Percentiles rank a stretch among this genome's conserved stretches.
Evolutionary conservation across 2,888 invertebrate genomes (phyloP).

Genomic region (Temnothorax ravouxi): DNA sequence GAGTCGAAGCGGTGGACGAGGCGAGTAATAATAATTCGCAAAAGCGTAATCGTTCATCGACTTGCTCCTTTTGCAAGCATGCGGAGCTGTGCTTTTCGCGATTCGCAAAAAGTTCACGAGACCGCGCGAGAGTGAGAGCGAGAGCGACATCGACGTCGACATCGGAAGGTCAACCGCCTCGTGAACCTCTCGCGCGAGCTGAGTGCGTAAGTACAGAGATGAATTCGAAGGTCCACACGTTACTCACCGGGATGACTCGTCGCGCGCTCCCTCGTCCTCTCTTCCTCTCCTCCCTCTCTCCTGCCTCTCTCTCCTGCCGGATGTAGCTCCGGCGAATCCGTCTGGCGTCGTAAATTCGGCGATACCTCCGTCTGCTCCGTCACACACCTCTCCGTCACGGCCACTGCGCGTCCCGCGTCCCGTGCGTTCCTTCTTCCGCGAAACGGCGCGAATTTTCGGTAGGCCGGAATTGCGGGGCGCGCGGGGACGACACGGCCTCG

Average conservation of each 20-base stretch:
- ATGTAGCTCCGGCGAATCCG: conserved; percentile 55
- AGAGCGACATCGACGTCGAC: background rate
- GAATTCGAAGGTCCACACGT: background rate
- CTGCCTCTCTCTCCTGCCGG: conserved; percentile 15
- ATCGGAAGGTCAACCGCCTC: background rate
- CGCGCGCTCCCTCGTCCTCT: conserved; percentile 9
- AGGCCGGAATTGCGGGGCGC: conserved; percentile 3
- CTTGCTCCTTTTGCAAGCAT: background rate
- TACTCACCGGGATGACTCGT: conserved; percentile 64
- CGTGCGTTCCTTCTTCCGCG: conserved; percentile 6
- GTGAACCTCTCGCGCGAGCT: background rate
- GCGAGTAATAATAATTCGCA: background rate
- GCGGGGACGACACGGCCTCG: background rate
- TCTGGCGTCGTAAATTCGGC: conserved; percentile 23
- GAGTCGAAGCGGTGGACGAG: too few species aligned
- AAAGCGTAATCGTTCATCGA: conserved; percentile 3
- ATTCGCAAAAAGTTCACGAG: conserved; percentile 21
- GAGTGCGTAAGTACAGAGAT: background rate
- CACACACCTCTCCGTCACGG: conserved; percentile 62
- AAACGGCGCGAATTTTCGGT: conserved; percentile 9
- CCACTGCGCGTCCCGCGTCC: conserved; percentile 59
- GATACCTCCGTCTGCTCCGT: conserved; percentile 43
- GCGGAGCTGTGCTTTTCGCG: background rate
- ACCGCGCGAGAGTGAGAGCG: background rate
- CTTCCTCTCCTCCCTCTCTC: background rate